Evolutionary conservation across 2,888 invertebrate species (phyloP), one percentile per base, ranked within the genome.

Genomic region (Tetramorium bicarinatum): DNA sequence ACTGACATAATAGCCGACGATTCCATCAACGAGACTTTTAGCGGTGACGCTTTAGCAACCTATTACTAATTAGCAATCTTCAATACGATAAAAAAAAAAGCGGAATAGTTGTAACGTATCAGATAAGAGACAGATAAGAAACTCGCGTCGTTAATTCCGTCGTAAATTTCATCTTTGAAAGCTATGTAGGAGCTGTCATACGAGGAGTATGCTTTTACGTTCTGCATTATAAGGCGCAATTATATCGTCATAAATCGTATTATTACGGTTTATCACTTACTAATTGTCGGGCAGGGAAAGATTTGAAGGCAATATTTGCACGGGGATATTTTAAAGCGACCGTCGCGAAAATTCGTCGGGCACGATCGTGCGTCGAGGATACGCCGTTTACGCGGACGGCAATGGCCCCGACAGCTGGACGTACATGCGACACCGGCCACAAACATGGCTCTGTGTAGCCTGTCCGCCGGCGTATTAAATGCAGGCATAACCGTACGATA

Each of bases 401-500:
- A 79, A 44, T 9, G 13, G 38, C 34, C 41, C 44, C 47, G 15
- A 41, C 59, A 64, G 67, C 71, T 86, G 74, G 86, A 89, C 79
- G 88, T 90, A 89, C 89, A 90, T 88, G 89, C 87, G 91, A 92
- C 91, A 91, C 88, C 89, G 86, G 88, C 87, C 87, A 86, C 89
- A 89, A 91, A 91, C 88, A 90, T 89, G 47, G 88, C 87, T 88
- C 88, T 87, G 87, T 82, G 91, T 88, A 88, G 83, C 87, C 87
- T 90, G 90, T 90, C 88, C 85, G 83, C 83, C 85, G 89, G 82
- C 83, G 89, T 89, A 90, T 92, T 90, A 92, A 91, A 87, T 86
- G 85, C 87, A 85, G 87, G 90, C 91, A 91, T 91, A 90, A 91
- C 89, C 93, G 89, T 91, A 91, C 88, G 90, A 93, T 92, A 93